Evolutionary conservation across 2,888 invertebrate species (phyloP), one percentile per base, ranked within the genome.

Genomic region (Lochmaea capreae): DNA sequence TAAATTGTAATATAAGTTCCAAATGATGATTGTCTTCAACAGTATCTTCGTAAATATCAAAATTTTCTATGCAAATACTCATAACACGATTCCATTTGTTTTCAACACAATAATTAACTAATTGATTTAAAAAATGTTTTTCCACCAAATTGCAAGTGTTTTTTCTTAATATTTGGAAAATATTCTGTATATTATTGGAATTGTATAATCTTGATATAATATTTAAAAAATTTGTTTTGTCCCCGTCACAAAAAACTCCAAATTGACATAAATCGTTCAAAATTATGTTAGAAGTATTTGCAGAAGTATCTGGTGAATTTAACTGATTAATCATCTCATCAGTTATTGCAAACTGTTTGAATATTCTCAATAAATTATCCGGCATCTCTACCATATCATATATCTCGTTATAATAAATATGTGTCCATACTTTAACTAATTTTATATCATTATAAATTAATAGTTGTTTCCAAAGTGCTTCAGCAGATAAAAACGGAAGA

Each of bases 241-340:
- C 94, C 70, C 88, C 87, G 14, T 89, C 86, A 74, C 89, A 89
- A 69, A 94, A 91, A 79, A 93, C 88, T 0, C 94, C 94, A 79
- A 91, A 92, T 67, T 90, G 89, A 73, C 89, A 88, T 5, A 93
- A 84, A 71, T 91, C 90, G 81, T 92, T 91, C 76, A 91, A 89
- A 77, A 91, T 87, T 76, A 89, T 87, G 83, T 91, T 87, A 84
- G 90, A 90, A 14, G 90, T 88, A 82, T 91, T 87, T 83, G 89
- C 89, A 1, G 90, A 88, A 71, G 89, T 88, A 68, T 86, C 84
- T 80, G 90, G 90, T 75, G 87, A 88, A 22, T 85, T 85, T 70
- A 92, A 85, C 70, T 80, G 85, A 73, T 89, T 87, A 67, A 93
- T 87, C 92, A 93, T 92, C 74, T 90, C 87, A 63, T 88, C 84